Conservation (phyloP, 2,797 vertebrate species). For the Sebastes trivittatus region DNA sequence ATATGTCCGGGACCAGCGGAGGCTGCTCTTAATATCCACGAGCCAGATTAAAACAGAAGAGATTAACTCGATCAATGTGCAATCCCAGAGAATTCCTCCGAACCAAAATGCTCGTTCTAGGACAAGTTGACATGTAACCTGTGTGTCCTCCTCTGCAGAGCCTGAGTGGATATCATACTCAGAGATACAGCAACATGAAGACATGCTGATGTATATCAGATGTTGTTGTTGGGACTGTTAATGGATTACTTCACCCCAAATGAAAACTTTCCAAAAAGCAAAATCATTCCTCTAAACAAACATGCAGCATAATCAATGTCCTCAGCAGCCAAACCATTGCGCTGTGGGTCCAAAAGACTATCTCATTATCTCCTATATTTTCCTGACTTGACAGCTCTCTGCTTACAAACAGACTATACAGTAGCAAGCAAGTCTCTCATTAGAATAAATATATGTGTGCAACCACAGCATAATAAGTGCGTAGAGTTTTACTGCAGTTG, state of each 20-base stretch:
- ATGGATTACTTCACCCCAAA: not conserved
- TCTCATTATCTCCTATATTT: conserved; percentile 35
- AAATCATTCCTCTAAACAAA: conserved; percentile 7
- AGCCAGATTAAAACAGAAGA: conserved; percentile 73
- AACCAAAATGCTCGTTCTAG: conserved; percentile 8
- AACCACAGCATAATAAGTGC: conserved; percentile 24
- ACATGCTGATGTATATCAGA: not conserved
- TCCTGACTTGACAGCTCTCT: conserved; percentile 12
- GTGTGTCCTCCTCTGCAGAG: not conserved
- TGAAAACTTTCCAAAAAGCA: not conserved
- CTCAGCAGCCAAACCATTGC: conserved; percentile 13
- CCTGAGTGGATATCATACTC: not conserved
- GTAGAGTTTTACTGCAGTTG: not conserved
- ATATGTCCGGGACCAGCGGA: conserved; percentile 61
- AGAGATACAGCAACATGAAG: not conserved
- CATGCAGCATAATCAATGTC: conserved; percentile 2
- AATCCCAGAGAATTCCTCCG: conserved; percentile 47
- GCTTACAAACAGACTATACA: conserved; percentile 32
- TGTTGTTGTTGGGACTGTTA: not conserved
- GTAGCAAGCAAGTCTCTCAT: conserved; percentile 36
- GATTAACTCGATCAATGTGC: conserved; percentile 61
- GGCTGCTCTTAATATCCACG: conserved; percentile 71
- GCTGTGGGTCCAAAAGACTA: conserved; percentile 7
- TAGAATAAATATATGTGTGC: conserved; percentile 33
- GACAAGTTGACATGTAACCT: conserved; percentile 2